phyloP scores from a whole-genome alignment of 2,113 vertebrate species.

The Ellobius talpinus region DNA sequence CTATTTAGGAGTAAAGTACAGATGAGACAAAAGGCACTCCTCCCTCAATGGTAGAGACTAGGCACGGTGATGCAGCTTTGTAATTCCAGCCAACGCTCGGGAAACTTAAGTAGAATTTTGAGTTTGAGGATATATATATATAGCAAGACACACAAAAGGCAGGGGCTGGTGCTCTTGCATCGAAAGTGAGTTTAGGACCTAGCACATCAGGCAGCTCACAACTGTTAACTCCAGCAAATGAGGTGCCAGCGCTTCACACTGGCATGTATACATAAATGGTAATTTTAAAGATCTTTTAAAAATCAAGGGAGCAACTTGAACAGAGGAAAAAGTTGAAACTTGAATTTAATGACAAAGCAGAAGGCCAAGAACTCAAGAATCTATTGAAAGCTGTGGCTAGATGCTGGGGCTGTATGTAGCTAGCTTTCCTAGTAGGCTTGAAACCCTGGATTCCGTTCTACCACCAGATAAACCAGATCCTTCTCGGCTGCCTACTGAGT shows the following conservation, averaged over 20 bases:
- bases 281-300: background rate
- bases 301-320: background rate
- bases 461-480: background rate
- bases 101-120: background rate
- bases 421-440: background rate
- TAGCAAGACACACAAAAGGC: background rate
- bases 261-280: background rate
- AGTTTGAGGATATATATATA: background rate
- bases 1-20: background rate
- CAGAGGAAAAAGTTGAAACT: slow-evolving; percentile 52
- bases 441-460: background rate
- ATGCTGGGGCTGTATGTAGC: background rate
- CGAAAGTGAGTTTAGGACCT: background rate
- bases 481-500: background rate
- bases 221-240: background rate
- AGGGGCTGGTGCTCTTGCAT: background rate
- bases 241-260: background rate
- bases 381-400: slow-evolving; percentile 5
- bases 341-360: background rate
- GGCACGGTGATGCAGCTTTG: background rate
- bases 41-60: background rate
- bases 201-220: background rate
- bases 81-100: background rate
- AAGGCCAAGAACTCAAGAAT: background rate
- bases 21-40: background rate